Base-by-base conservation (phyloP, 2,113 vertebrate species). In the Empidonax traillii region DNA sequence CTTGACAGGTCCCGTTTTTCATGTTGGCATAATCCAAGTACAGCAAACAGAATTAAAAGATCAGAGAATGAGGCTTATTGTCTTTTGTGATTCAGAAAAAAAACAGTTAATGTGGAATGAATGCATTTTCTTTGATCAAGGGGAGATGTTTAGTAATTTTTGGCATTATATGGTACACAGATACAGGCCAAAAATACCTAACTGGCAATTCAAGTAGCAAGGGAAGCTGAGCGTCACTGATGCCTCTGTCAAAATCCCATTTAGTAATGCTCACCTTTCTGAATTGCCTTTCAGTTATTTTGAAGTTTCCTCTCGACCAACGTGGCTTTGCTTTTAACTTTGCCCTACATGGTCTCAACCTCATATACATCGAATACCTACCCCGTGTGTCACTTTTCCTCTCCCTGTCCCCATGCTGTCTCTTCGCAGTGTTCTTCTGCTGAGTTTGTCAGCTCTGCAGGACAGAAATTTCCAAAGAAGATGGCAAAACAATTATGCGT, bases 201-300 rank as follows among this genome's bases (percentile, higher is more conserved):
- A 61, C 10, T 14, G 30, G n/a, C 33, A 31, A 66, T 69, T 62
- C 43, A 53, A 76, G 41, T 46, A 61, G 56, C 68, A 75, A 46
- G 44, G 37, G 46, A 25, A 83, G n/a, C 41, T 31, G 46, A 77
- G 68, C 2, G 0, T 93, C 12, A 6, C 44, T 55, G 59, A 18
- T 77, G 58, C 52, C 41, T 65, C 24, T 82, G 62, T 49, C 37
- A 91, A 58, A 76, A 66, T 58, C 49, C 39, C 39, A 33, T 68
- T 85, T 85, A 73, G 68, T 62, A 78, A 72, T 18, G 19, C 30
- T 89, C 46, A 65, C n/a, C 46, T 89, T 94, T 91, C 62, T 74
- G 55, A 90, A 77, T 14, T 72, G 75, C 51, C 61, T 76, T 73
- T 62, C 49, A 35, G n/a, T 91, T 91, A 63, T 80, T 96, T 83